Conservation (phyloP, 2,113 vertebrate genomes). For the Myotis yumanensis region DNA sequence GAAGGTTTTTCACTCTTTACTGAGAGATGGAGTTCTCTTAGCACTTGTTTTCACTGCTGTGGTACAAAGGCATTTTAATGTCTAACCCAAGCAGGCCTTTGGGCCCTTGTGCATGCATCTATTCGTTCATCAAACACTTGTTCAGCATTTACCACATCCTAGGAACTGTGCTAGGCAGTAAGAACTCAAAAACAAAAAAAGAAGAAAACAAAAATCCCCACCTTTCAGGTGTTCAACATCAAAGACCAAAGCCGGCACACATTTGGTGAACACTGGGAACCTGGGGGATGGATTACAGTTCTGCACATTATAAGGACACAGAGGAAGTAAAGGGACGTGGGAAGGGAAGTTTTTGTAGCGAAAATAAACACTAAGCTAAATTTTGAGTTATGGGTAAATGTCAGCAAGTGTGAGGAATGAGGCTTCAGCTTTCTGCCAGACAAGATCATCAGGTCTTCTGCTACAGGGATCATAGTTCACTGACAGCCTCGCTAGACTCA, state of each 20-base stretch:
- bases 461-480: background rate
- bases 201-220: background rate
- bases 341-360: background rate
- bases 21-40: conserved; percentile 34
- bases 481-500: background rate
- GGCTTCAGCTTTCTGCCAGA: background rate
- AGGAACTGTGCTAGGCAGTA: background rate
- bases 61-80: background rate
- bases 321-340: background rate
- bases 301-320: conserved; percentile 7
- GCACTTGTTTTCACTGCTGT: background rate
- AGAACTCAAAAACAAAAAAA: conserved; percentile 2
- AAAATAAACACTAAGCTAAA: conserved; percentile 43
- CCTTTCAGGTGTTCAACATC: background rate
- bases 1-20: background rate
- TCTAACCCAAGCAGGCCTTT: background rate
- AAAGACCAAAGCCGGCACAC: conserved; percentile 50
- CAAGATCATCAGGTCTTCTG: background rate
- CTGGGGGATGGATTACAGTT: conserved; percentile 26
- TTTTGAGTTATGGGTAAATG: conserved; percentile 53
- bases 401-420: background rate
- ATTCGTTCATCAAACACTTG: conserved; percentile 45
- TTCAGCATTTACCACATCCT: background rate
- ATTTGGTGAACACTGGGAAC: background rate
- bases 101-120: background rate